These are phyloP conservation scores for Anadara kagoshimensis DNA, from an alignment of 1,140 invertebrate species.

Conservation along the genomic window DNA sequence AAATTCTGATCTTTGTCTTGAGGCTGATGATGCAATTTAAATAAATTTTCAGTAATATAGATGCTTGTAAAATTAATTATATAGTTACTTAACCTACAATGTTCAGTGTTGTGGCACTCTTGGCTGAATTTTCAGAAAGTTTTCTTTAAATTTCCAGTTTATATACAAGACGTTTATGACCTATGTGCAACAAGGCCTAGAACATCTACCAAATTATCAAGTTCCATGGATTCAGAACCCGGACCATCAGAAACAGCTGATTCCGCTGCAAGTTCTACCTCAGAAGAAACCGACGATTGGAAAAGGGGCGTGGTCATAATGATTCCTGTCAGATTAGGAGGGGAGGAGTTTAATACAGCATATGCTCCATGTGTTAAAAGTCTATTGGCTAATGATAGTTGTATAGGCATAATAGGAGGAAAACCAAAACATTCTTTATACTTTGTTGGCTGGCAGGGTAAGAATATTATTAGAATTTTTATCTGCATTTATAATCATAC, in stretches of 20 bases:
- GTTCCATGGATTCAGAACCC: slow-evolving; percentile 24
- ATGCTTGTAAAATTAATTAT: too few relatives aligned
- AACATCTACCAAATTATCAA: slow-evolving; percentile 32
- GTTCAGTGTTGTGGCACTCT: too few relatives aligned
- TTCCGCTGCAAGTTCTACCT: neutral
- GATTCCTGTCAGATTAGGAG: slow-evolving; percentile 89
- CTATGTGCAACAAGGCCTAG: slow-evolving; percentile 62
- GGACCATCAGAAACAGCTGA: slow-evolving; percentile 12
- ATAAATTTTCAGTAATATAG: too few relatives aligned
- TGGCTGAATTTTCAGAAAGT: too few relatives aligned
- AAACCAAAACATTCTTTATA: slow-evolving; percentile 93
- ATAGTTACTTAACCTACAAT: too few relatives aligned
- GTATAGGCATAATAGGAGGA: slow-evolving; percentile 93
- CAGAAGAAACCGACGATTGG: slow-evolving; percentile 55
- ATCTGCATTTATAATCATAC: neutral
- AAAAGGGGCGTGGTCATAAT: slow-evolving; percentile 89
- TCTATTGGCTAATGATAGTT: slow-evolving; percentile 85
- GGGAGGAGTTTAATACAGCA: slow-evolving; percentile 87
- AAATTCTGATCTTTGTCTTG: too few relatives aligned
- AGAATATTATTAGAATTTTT: neutral
- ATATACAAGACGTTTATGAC: slow-evolving; percentile 74
- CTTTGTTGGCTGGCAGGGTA: slow-evolving; percentile 91
- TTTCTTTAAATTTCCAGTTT: slow-evolving; percentile 66
- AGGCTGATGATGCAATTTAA: too few relatives aligned
- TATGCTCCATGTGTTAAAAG: slow-evolving; percentile 87